A percentile compares a stretch with the other conserved stretches of the same genome.
Evolutionary conservation across 1,140 invertebrate genomes (phyloP).

Genomic region (Bombus turneri): DNA sequence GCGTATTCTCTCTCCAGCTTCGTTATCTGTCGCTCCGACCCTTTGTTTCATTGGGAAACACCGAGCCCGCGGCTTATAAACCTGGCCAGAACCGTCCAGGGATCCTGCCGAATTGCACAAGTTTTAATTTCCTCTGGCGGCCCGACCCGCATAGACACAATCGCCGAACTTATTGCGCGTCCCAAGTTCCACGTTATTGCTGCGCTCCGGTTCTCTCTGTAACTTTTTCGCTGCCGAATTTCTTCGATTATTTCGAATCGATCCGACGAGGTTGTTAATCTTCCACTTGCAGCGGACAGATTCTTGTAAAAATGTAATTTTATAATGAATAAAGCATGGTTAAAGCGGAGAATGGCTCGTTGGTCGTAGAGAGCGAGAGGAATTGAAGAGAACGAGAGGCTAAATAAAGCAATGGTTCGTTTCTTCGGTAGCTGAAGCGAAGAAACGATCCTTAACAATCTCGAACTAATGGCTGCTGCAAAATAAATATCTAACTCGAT

Average conservation of each 20-base stretch:
- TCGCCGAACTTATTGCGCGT: constrained; percentile 61
- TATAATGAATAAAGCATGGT: neutral
- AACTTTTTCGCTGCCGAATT: too few species aligned
- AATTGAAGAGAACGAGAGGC: neutral
- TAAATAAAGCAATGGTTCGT: constrained; percentile 35
- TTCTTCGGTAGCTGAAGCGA: constrained; percentile 19
- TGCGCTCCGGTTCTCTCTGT: neutral
- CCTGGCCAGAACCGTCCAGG: constrained; percentile 58
- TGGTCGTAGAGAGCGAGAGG: neutral
- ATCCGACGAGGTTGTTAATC: neutral
- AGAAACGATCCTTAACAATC: constrained; percentile 28
- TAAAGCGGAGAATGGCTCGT: neutral
- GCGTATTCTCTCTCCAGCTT: neutral
- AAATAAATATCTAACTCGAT: constrained; percentile 32
- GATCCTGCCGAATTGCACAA: constrained; percentile 70
- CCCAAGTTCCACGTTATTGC: constrained; percentile 44
- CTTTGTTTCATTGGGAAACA: constrained; percentile 51
- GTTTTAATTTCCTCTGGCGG: constrained; percentile 73
- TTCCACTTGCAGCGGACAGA: neutral
- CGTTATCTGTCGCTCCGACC: neutral
- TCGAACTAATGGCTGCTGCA: constrained; percentile 24
- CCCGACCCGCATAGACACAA: constrained; percentile 44
- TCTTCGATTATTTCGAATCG: neutral
- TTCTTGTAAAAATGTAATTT: neutral
- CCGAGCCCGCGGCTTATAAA: constrained; percentile 64